Conservation (phyloP, 92 coral and sea anemone genomes). For the Phenganax marumi region DNA sequence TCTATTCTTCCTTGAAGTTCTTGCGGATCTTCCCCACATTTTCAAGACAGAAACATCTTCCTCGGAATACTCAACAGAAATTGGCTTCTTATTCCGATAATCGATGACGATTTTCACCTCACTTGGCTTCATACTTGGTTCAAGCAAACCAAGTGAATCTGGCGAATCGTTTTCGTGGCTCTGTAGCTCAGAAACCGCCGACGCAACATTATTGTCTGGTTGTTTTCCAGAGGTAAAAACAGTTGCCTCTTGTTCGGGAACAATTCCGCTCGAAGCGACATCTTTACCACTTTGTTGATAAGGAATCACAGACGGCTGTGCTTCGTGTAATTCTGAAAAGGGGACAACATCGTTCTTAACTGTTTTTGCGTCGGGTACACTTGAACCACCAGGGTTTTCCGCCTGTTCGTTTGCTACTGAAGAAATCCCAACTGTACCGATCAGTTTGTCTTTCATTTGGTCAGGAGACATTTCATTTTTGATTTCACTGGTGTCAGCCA, state of each 20-base stretch:
- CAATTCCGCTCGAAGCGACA: background rate
- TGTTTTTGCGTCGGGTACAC: background rate
- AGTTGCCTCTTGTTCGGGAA: background rate
- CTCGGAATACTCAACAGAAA: conserved; percentile 22
- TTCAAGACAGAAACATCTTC: background rate
- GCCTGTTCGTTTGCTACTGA: background rate
- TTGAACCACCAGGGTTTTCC: background rate
- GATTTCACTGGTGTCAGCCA: background rate
- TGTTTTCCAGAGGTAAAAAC: background rate
- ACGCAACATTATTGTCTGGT: background rate
- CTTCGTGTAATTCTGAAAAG: background rate
- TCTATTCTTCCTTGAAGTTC: conserved; percentile 12
- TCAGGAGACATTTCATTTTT: background rate
- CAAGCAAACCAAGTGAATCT: background rate
- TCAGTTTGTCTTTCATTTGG: background rate
- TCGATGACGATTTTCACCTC: conserved; percentile 32
- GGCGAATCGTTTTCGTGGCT: background rate
- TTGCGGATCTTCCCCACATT: background rate
- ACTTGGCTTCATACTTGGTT: background rate
- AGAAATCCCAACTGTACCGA: background rate
- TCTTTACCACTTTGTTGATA: background rate
- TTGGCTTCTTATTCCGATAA: conserved; percentile 38
- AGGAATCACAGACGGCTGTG: no score
- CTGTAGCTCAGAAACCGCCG: background rate
- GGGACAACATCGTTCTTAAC: background rate